phyloP scores from a whole-genome alignment of 2,888 invertebrate species.

The Tromatobia lineatoria region DNA sequence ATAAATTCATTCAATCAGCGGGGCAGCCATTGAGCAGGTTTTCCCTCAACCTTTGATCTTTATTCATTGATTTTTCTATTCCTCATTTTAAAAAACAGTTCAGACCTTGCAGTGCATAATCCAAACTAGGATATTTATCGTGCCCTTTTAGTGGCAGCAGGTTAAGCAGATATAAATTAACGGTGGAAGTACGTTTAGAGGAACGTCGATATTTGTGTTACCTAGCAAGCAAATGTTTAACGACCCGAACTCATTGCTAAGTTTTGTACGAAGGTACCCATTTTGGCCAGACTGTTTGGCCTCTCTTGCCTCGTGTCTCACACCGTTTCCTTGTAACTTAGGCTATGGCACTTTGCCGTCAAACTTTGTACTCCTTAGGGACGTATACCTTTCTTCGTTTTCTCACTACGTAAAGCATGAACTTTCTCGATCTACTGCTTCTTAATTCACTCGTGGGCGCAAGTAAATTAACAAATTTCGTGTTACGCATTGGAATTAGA shows the following conservation, averaged over 20 bases:
- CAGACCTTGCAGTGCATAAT: constrained; percentile 50
- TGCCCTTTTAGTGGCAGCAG: not conserved
- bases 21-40: not conserved
- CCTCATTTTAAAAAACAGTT: not conserved
- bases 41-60: no score
- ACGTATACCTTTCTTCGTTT: constrained; percentile 6
- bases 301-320: constrained; percentile 2
- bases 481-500: not conserved
- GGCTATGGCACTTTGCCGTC: constrained; percentile 10
- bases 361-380: constrained; percentile 11
- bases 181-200: not conserved
- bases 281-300: constrained; percentile 2
- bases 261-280: constrained; percentile 2
- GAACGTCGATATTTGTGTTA: not conserved
- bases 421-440: not conserved
- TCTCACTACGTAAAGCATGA: not conserved
- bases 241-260: constrained; percentile 3
- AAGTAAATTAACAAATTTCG: constrained; percentile 2
- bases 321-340: not conserved
- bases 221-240: constrained; percentile 17
- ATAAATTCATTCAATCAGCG: not conserved
- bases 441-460: constrained; percentile 20
- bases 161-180: not conserved
- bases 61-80: not conserved
- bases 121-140: not conserved